phyloP scores from a whole-genome alignment of 2,113 vertebrate species.

The Cichladusa arquata region DNA sequence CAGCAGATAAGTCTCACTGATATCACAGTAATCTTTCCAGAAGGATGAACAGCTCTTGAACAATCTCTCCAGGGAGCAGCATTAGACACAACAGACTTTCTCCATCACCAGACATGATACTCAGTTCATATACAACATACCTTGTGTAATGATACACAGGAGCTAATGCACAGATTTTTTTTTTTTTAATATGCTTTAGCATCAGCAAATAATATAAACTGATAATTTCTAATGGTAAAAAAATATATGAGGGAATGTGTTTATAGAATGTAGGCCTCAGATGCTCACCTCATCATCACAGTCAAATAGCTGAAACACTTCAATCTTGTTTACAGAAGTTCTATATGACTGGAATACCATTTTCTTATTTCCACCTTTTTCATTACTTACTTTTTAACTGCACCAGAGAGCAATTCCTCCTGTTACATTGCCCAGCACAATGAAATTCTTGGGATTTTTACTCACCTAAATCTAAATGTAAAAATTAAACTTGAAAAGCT shows the following conservation, averaged over 20 bases:
- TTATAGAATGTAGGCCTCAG: background rate
- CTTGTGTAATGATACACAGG: background rate
- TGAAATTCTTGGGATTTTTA: background rate
- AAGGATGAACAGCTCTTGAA: constrained; percentile 27
- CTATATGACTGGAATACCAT: background rate
- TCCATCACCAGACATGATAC: constrained; percentile 48
- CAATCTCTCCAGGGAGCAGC: constrained; percentile 41
- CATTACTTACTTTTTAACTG: background rate
- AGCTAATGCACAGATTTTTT: background rate
- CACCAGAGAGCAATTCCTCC: background rate
- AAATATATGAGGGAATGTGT: background rate
- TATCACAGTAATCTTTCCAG: constrained; percentile 40
- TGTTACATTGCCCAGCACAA: background rate
- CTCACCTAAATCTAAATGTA: background rate
- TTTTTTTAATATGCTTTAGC: background rate
- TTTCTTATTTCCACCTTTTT: background rate
- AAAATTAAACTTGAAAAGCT: background rate
- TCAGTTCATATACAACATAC: background rate
- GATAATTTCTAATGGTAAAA: background rate
- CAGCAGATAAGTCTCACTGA: constrained; percentile 48
- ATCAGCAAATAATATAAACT: background rate
- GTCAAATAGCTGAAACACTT: background rate
- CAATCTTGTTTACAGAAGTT: background rate
- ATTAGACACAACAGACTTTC: constrained; percentile 8
- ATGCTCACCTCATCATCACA: background rate